Evolutionary conservation across 2,113 vertebrate species (phyloP).

Genomic region (Hymenochirus boettgeri): DNA sequence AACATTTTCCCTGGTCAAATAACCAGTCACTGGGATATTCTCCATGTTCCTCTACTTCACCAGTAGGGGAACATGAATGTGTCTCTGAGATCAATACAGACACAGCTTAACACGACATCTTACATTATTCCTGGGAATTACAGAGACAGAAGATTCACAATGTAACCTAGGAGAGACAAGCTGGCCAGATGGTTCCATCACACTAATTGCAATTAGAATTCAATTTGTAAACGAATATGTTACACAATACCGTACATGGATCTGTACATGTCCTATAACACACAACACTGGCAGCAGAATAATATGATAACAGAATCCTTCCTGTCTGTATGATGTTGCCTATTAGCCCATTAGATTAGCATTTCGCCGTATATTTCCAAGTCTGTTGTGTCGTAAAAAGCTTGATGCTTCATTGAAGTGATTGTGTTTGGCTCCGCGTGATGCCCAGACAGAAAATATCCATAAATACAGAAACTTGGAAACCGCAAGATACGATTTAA

Average conservation of each 20-base stretch:
- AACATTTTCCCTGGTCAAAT: too few species aligned
- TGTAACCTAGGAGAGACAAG: neutral
- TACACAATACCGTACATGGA: constrained; percentile 23
- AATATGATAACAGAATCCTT: constrained; percentile 26
- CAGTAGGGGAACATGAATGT: too few species aligned
- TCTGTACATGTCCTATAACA: constrained; percentile 9
- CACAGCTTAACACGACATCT: neutral
- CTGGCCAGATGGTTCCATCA: constrained; percentile 27
- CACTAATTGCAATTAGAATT: constrained; percentile 31
- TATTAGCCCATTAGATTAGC: constrained; percentile 26
- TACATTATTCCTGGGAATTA: constrained; percentile 7
- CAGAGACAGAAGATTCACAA: neutral
- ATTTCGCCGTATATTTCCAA: constrained; percentile 8
- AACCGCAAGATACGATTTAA: constrained; percentile 3
- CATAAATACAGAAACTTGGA: neutral
- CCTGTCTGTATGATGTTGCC: constrained; percentile 20
- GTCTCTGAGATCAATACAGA: neutral
- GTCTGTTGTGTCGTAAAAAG: constrained; percentile 10
- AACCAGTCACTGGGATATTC: too few species aligned
- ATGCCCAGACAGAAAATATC: neutral
- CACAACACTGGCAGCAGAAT: constrained; percentile 21
- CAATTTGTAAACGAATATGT: constrained; percentile 23
- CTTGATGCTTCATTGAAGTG: constrained; percentile 19
- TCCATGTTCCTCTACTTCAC: too few species aligned
- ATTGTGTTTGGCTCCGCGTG: neutral